phyloP scores from a whole-genome alignment of 2,113 vertebrate genomes.

The Mohoua ochrocephala region DNA sequence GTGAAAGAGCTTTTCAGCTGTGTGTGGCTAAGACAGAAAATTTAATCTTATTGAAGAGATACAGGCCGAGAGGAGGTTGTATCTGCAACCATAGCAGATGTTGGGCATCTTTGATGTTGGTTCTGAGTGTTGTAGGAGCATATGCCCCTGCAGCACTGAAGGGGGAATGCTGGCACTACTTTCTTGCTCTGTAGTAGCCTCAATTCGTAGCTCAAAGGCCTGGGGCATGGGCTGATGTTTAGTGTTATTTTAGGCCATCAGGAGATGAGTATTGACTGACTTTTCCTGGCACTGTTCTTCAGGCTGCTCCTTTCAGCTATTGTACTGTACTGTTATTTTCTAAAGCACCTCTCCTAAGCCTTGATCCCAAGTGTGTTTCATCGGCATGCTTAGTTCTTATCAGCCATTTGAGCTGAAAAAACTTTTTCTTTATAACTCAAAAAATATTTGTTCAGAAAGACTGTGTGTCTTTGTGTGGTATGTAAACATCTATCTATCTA shows the following conservation, averaged over 20 bases:
- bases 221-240: not conserved
- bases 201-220: rapidly evolving
- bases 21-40: not conserved
- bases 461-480: not conserved
- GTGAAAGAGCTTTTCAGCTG: not conserved
- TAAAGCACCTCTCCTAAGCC: not conserved
- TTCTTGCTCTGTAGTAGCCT: not conserved
- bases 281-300: not conserved
- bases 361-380: not conserved
- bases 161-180: not conserved
- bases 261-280: not conserved
- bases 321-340: not conserved
- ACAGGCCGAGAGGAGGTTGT: not conserved
- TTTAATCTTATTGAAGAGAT: not conserved
- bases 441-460: not conserved
- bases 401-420: not conserved
- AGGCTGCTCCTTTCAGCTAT: not conserved
- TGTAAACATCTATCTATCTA: not conserved
- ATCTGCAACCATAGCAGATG: not conserved
- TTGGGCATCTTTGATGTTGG: not conserved
- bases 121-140: not conserved
- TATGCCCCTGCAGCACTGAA: not conserved
- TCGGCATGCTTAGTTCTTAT: not conserved
- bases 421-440: not conserved
- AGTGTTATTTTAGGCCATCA: not conserved